Evolutionary conservation across 2,797 vertebrate species (phyloP).

Genomic region (Sciurus vulgaris): DNA sequence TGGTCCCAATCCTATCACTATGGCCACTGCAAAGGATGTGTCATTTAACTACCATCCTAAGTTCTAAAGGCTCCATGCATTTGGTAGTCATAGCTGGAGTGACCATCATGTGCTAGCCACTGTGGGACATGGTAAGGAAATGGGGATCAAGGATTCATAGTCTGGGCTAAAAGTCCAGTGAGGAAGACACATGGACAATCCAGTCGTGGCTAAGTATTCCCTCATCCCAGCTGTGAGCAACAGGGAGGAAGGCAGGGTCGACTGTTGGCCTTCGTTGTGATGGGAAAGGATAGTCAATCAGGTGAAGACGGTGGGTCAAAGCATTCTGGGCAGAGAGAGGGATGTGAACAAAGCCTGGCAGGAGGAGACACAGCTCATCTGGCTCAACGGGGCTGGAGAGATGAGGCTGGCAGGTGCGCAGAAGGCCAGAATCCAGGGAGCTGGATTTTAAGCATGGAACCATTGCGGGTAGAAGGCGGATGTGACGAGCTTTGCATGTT

Average conservation of each 20-base stretch:
- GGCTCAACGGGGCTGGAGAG: neutral
- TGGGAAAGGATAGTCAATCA: neutral
- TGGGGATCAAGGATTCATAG: neutral
- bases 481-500: neutral
- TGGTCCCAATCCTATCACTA: neutral
- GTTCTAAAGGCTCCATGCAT: neutral
- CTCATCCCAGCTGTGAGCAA: neutral
- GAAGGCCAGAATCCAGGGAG: neutral
- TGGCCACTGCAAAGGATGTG: neutral
- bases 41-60: neutral
- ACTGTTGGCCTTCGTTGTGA: neutral
- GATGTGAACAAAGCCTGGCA: neutral
- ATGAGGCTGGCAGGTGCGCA: neutral
- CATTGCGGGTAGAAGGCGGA: neutral
- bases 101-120: neutral
- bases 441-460: neutral
- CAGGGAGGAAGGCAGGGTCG: neutral
- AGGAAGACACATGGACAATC: neutral
- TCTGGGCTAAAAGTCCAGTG: neutral
- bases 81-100: rapidly evolving
- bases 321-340: neutral
- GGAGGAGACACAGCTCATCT: rapidly evolving
- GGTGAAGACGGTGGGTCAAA: neutral
- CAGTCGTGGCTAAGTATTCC: neutral
- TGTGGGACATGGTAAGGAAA: neutral